Evolutionary conservation across 1,140 invertebrate genomes (phyloP).

Genomic region (Hyposmocoma kahamanoa): DNA sequence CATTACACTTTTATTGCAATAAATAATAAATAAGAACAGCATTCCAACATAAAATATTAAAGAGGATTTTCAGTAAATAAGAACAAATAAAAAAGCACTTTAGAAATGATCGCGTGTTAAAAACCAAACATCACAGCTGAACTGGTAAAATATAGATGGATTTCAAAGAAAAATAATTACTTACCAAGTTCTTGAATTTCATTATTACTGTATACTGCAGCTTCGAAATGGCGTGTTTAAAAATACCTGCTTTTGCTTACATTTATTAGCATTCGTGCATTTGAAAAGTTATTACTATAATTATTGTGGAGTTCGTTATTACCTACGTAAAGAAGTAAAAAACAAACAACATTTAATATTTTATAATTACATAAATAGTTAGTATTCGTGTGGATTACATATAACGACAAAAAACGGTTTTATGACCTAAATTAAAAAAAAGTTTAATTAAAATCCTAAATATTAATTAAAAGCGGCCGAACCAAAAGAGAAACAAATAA

Average conservation of each 20-base stretch:
- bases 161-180: constrained; percentile 28
- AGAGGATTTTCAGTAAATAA: background rate
- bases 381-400: no score
- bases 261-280: background rate
- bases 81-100: background rate
- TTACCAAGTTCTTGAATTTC: constrained; percentile 26
- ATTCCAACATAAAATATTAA: no score
- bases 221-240: constrained; percentile 18
- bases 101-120: constrained; percentile 14
- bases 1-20: no score
- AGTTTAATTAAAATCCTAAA: no score
- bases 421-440: no score
- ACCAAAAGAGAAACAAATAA: no score
- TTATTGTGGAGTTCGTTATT: background rate
- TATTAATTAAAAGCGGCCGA: no score
- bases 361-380: background rate
- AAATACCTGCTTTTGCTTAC: background rate
- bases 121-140: constrained; percentile 12
- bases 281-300: background rate
- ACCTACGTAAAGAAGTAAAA: background rate
- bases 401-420: no score
- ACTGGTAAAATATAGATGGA: constrained; percentile 16
- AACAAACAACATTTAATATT: background rate
- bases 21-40: no score
- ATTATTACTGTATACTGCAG: constrained; percentile 26